Conservation (phyloP, 2,113 vertebrate species). For the Solenodon paradoxus region DNA sequence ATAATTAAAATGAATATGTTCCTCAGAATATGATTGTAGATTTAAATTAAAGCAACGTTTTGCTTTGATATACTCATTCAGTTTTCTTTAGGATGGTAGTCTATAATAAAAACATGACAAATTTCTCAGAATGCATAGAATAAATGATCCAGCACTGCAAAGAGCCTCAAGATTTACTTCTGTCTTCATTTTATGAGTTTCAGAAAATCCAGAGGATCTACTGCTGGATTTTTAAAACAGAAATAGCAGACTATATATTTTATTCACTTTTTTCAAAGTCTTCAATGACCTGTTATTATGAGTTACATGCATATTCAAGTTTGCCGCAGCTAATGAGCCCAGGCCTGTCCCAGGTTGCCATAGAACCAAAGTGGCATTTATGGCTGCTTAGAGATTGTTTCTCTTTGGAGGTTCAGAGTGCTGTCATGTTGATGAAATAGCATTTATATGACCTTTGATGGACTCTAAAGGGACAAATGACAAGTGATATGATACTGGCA, state of each 20-base stretch:
- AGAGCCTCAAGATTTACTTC: slow-evolving; percentile 12
- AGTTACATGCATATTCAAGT: background rate
- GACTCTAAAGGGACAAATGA: background rate
- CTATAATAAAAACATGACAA: background rate
- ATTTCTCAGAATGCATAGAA: background rate
- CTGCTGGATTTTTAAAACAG: background rate
- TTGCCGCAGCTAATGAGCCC: background rate
- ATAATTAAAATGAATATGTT: slow-evolving; percentile 26
- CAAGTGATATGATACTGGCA: background rate
- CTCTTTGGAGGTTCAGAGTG: background rate
- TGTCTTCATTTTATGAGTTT: background rate
- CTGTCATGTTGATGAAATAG: background rate
- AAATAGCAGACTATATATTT: background rate
- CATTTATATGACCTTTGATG: background rate
- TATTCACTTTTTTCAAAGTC: background rate
- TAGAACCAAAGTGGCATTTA: background rate
- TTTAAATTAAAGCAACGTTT: slow-evolving; percentile 25
- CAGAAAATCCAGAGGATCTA: background rate
- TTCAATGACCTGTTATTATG: background rate
- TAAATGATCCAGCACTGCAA: background rate
- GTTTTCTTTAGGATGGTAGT: background rate
- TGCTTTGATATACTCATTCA: background rate
- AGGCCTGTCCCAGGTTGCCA: background rate
- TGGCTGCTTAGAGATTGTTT: background rate
- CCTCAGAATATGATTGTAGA: background rate